These are phyloP conservation scores for Fratercula arctica DNA, from an alignment of 2,797 vertebrate genomes.

Conservation along the genomic window DNA sequence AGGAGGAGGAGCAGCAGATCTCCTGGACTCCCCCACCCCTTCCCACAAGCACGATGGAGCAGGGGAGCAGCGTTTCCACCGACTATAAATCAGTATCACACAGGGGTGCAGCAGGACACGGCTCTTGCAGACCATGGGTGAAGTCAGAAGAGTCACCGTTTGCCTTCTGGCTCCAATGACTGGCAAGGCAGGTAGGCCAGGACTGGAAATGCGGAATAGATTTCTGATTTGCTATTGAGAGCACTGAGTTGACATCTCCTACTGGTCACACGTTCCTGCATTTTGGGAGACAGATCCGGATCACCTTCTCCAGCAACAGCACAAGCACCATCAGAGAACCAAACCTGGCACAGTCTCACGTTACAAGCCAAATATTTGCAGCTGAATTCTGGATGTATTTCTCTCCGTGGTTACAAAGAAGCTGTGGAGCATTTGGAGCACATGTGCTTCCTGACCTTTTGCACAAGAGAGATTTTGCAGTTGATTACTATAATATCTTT, in stretches of 20 bases:
- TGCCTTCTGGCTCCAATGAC: neutral
- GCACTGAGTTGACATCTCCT: rapidly evolving
- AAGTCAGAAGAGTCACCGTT: neutral
- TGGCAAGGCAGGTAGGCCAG: neutral
- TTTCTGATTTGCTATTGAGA: neutral
- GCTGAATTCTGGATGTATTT: neutral
- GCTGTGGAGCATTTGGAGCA: neutral
- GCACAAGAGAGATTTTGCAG: neutral
- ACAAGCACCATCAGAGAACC: rapidly evolving
- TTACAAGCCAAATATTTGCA: neutral
- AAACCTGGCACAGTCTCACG: neutral
- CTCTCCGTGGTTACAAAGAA: neutral
- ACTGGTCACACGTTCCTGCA: neutral
- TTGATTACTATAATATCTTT: neutral
- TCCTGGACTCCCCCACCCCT: neutral
- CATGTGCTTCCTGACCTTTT: neutral
- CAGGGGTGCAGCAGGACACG: neutral
- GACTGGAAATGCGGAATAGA: neutral
- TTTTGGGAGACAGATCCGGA: neutral
- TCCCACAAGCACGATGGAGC: neutral
- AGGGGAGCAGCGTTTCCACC: neutral
- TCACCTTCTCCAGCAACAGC: neutral
- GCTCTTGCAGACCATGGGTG: neutral
- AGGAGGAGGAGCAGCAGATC: neutral
- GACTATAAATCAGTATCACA: rapidly evolving